Conservation (phyloP, 2,113 vertebrate genomes). For the Sphaerodactylus townsendi region DNA sequence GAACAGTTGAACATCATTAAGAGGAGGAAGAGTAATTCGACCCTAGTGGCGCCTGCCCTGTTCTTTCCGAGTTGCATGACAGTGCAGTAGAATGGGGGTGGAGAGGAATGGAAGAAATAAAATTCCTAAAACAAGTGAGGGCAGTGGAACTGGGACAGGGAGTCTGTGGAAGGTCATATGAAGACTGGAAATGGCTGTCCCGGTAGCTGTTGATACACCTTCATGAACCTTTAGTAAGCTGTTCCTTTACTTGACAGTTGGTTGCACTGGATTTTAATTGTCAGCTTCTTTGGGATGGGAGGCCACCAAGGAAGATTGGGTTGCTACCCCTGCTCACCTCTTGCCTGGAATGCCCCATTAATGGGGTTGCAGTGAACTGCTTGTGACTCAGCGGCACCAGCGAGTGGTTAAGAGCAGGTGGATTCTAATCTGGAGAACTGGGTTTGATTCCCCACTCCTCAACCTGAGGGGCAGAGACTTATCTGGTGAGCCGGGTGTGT, state of each 20-base stretch:
- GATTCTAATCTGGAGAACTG: too few species aligned
- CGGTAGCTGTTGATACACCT: background rate
- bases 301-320: too few species aligned
- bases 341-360: too few species aligned
- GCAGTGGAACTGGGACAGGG: background rate
- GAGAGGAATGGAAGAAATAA: background rate
- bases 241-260: background rate
- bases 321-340: too few species aligned
- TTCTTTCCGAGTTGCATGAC: background rate
- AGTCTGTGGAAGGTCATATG: background rate
- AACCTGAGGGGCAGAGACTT: too few species aligned
- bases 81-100: background rate
- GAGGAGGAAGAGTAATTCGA: background rate
- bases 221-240: background rate
- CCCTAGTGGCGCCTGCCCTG: background rate
- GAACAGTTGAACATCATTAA: background rate
- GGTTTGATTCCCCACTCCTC: too few species aligned
- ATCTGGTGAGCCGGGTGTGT: too few species aligned
- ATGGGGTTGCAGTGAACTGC: too few species aligned
- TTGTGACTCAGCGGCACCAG: too few species aligned
- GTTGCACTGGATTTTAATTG: too few species aligned
- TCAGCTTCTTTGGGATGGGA: too few species aligned
- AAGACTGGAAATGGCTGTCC: background rate
- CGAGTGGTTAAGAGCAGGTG: too few species aligned
- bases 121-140: background rate